Percentiles rank a stretch among this genome's conserved stretches.
Conservation (phyloP, 2,888 invertebrate genomes). For the Chymomyza fuscimana region DNA sequence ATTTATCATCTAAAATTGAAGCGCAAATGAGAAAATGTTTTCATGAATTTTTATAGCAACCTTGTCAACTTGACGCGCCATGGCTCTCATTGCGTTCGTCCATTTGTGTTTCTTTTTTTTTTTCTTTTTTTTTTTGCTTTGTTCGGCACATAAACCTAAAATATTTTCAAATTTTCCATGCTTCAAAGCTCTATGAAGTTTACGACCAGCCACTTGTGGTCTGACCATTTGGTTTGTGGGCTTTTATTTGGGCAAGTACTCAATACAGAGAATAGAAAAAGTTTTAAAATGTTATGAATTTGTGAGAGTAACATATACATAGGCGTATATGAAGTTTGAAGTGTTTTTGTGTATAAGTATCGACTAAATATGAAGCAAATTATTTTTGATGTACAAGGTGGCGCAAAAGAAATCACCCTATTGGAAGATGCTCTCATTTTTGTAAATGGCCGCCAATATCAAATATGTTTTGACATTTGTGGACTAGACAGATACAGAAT, state of each 20-base stretch:
- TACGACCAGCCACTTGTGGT: neutral
- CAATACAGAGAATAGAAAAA: neutral
- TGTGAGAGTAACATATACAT: neutral
- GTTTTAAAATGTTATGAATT: neutral
- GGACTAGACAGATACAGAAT: too few species aligned
- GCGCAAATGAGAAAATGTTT: constrained; percentile 18
- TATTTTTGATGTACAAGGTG: too few species aligned
- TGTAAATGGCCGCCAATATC: too few species aligned
- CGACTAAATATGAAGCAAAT: too few species aligned
- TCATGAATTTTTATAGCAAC: constrained; percentile 17
- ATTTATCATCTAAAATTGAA: constrained; percentile 23
- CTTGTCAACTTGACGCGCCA: neutral
- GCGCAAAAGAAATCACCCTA: too few species aligned
- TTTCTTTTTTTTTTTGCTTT: neutral
- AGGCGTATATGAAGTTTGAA: neutral
- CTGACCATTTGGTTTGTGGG: neutral
- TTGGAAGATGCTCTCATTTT: too few species aligned
- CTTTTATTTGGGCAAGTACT: neutral
- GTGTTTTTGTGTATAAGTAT: neutral
- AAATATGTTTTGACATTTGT: too few species aligned
- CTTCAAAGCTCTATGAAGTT: neutral
- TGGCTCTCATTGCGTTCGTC: neutral
- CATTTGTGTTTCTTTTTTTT: neutral
- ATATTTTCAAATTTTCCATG: neutral
- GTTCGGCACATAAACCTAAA: neutral